Percentiles rank a stretch among this genome's conserved stretches.
phyloP scores from a whole-genome alignment of 2,888 invertebrate species.

The Cenopis cana region DNA sequence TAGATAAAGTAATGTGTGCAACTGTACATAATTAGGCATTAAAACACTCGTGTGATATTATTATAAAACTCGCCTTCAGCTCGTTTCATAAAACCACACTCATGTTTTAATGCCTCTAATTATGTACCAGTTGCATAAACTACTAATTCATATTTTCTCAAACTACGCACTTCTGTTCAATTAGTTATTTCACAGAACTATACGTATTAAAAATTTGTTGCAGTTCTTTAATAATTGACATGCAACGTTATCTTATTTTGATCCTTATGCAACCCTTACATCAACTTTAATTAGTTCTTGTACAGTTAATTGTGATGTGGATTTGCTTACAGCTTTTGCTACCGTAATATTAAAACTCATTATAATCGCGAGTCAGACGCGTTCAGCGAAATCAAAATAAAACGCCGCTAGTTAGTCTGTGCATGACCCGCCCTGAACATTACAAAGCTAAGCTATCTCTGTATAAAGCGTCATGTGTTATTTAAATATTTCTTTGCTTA shows the following conservation, averaged over 20 bases:
- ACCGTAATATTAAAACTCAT: constrained; percentile 3
- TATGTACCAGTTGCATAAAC: too few species aligned
- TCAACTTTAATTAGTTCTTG: constrained; percentile 5
- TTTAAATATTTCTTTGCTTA: constrained; percentile 70
- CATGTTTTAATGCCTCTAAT: too few species aligned
- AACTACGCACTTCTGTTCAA: neutral
- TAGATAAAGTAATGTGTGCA: too few species aligned
- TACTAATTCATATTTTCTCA: constrained; percentile 25
- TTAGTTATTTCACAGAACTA: neutral
- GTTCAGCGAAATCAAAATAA: constrained; percentile 13
- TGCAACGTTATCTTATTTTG: neutral
- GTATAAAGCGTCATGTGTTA: constrained; percentile 61
- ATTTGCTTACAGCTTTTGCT: neutral
- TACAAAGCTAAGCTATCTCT: constrained; percentile 51
- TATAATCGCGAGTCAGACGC: neutral
- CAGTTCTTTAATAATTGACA: neutral
- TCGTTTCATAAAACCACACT: too few species aligned
- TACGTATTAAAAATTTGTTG: neutral
- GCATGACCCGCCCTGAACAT: constrained; percentile 24
- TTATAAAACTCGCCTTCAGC: too few species aligned
- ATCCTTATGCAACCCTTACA: neutral
- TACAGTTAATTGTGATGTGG: neutral
- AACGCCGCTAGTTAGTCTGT: constrained; percentile 19
- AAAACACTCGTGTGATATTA: too few species aligned
- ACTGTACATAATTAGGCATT: too few species aligned